These are phyloP conservation scores for Drosophila athabasca DNA, from an alignment of 1,140 invertebrate species.

Conservation along the genomic window DNA sequence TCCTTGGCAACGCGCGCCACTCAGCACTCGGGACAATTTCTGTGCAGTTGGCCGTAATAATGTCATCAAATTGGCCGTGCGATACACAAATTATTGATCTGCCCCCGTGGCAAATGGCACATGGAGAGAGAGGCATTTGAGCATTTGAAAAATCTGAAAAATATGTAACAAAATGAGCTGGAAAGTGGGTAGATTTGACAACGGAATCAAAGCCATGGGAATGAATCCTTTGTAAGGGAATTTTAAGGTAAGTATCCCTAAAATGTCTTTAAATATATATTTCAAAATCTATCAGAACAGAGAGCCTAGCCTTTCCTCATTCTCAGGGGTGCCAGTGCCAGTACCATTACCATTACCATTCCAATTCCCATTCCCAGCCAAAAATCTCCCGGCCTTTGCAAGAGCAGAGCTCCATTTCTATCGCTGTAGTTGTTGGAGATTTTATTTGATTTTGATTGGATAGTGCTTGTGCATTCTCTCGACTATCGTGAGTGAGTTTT, in stretches of 20 bases:
- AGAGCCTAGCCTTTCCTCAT: too few species aligned
- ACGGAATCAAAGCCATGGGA: too few species aligned
- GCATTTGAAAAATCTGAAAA: neutral
- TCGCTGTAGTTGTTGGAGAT: slow-evolving; percentile 12
- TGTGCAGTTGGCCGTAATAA: slow-evolving; percentile 62
- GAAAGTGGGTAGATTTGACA: neutral
- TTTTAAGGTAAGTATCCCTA: too few species aligned
- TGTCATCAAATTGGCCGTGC: slow-evolving; percentile 63
- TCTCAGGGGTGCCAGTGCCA: too few species aligned
- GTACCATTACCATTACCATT: too few species aligned
- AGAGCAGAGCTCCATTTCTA: neutral
- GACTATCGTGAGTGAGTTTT: slow-evolving; percentile 26
- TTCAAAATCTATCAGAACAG: too few species aligned
- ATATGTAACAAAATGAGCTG: neutral
- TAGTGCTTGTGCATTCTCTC: slow-evolving; percentile 19
- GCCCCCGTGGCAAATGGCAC: slow-evolving; percentile 18
- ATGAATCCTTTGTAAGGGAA: too few species aligned
- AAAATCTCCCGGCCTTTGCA: too few species aligned
- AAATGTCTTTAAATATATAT: too few species aligned
- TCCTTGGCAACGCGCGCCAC: neutral
- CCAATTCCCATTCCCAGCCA: too few species aligned
- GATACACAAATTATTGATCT: slow-evolving; percentile 13
- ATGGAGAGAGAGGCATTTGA: neutral
- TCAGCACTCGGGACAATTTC: slow-evolving; percentile 9
- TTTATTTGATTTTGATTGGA: slow-evolving; percentile 35